Percentiles rank a stretch among this genome's conserved stretches.
Evolutionary conservation across 2,797 vertebrate species (phyloP).

Genomic region (Rhadinocentrus ornatus): DNA sequence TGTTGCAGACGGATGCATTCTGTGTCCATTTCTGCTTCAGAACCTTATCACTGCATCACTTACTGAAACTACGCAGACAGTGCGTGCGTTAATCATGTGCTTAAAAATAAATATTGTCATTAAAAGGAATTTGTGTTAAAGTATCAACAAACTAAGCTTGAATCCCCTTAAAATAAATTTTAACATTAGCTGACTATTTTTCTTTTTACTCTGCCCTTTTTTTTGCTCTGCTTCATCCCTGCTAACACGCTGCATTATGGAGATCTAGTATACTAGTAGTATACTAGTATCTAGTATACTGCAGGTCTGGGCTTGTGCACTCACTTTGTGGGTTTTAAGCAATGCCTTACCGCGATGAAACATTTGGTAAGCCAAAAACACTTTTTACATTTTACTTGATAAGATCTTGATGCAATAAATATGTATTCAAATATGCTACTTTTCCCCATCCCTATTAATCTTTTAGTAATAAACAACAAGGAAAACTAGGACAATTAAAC

Average conservation of each 20-base stretch:
- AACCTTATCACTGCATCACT: too few relatives aligned
- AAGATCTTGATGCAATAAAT: slow-evolving; percentile 10
- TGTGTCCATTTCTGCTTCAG: too few relatives aligned
- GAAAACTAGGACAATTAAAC: not conserved
- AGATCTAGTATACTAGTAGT: too few relatives aligned
- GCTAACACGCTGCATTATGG: not conserved
- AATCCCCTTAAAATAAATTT: too few relatives aligned
- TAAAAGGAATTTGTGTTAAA: too few relatives aligned
- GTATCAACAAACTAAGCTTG: too few relatives aligned
- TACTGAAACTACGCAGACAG: too few relatives aligned
- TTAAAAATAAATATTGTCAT: too few relatives aligned
- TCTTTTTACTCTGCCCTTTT: too few relatives aligned
- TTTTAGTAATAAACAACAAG: not conserved
- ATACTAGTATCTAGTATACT: not conserved
- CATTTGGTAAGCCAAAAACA: slow-evolving; percentile 4
- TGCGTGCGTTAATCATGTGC: too few relatives aligned
- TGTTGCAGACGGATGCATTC: too few relatives aligned
- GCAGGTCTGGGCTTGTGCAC: slow-evolving; percentile 34
- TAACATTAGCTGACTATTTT: too few relatives aligned
- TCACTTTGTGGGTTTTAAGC: slow-evolving; percentile 19
- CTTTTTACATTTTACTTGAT: slow-evolving; percentile 20
- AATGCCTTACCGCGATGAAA: slow-evolving; percentile 7
- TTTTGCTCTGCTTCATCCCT: not conserved
- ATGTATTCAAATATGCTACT: not conserved
- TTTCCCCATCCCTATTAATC: not conserved